Percentiles rank a stretch among this genome's conserved stretches.
phyloP scores from a whole-genome alignment of 2,797 vertebrate genomes.

The Thalassophryne amazonica region DNA sequence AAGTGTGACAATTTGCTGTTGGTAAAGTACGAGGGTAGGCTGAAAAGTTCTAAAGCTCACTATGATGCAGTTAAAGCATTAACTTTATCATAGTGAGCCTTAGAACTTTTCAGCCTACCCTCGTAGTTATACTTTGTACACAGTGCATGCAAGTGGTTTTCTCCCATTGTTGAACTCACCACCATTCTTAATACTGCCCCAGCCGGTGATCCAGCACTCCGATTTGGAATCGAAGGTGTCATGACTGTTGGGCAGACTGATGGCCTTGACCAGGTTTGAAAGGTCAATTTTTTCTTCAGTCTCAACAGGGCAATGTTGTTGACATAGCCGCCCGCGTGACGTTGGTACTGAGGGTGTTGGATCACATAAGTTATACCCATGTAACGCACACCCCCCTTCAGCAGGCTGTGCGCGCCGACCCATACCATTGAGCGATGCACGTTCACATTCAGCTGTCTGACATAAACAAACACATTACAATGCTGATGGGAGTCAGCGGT shows the following conservation, averaged over 20 bases:
- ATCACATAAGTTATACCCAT: rapidly evolving
- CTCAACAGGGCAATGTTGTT: slow-evolving; percentile 29
- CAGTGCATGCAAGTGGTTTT: too few species aligned
- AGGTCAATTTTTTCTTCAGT: rapidly evolving
- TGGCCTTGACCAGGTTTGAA: rapidly evolving
- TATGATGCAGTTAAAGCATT: too few species aligned
- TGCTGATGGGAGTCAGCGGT: too few species aligned
- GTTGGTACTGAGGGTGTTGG: rapidly evolving
- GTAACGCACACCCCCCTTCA: rapidly evolving
- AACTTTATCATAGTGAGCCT: too few species aligned
- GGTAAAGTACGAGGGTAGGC: neutral
- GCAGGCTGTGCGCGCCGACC: neutral
- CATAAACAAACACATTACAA: neutral
- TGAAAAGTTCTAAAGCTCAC: neutral
- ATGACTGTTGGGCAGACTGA: rapidly evolving
- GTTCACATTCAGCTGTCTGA: rapidly evolving
- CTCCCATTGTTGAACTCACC: slow-evolving; percentile 18
- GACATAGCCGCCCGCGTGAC: rapidly evolving
- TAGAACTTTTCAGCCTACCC: too few species aligned
- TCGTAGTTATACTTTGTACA: too few species aligned
- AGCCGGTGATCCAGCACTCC: slow-evolving; percentile 48
- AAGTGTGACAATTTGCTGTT: too few species aligned
- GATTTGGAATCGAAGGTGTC: neutral
- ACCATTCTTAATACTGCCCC: neutral
- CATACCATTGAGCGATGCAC: rapidly evolving